Base-by-base conservation (phyloP, 2,113 vertebrate species). In the Microcebus tavaratra region DNA sequence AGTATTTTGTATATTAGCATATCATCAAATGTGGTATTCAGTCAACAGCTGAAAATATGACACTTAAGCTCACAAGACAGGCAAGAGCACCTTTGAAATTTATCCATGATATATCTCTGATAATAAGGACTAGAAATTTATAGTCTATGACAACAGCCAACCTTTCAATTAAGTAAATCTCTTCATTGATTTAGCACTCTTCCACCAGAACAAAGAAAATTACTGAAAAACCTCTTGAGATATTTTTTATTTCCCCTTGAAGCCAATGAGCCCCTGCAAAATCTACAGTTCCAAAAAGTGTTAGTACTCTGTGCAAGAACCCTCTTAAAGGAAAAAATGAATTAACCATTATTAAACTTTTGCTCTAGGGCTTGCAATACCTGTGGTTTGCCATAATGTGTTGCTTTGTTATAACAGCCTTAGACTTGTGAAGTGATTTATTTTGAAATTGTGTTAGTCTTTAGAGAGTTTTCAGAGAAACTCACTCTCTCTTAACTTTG, bases 401-500 rank as follows among this genome's bases (percentile, higher is more conserved):
- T 73, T 78, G 31, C 39, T 95, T 85, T 91, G 53, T 42, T 78
- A 15, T 78, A 94, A 95, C 67, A 55, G 17, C 48, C 23, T 83
- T 63, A 90, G 36, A 90, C 42, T 84, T 96, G 80, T 42, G 63
- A 95, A 92, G 61, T 67, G 45, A 86, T 87, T 93, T 79, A 61
- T 89, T 89, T 93, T n/a, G 23, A 96, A 95, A 89, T 12, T 73
- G 70, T 91, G n/a, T 63, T 83, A 87, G 7, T 78, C 79, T 93
- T 67, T 72, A 12, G 72, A 91, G 91, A 79, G 27, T 94, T 76
- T 80, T n/a, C 76, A 96, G 70, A 91, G 15, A 53, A 34, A 75
- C 45, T 45, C 17, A 6, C 36, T 72, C 70, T 36, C n/a, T 45
- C 11, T 73, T 88, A 89, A 0, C 53, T 70, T 72, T 86, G 25